Base-by-base conservation (phyloP, 2,113 vertebrate species). In the Hiodon tergisus region DNA sequence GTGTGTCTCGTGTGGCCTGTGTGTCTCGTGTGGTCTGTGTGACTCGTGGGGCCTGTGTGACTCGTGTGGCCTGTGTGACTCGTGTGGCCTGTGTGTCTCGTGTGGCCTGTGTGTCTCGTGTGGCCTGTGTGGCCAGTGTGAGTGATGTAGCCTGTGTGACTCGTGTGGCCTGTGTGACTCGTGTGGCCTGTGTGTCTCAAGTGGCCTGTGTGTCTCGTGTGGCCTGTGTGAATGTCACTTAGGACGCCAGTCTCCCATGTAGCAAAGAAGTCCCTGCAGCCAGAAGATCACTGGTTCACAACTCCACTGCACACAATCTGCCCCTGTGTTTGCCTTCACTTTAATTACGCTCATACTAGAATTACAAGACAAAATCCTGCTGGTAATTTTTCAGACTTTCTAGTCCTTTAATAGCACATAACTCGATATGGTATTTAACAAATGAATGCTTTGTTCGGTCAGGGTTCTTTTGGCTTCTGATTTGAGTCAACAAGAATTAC, bases 261-360 rank as follows among this genome's bases (percentile, higher is more conserved):
- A 67, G 51, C 50, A 52, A 54, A 50, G 16, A 31, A 8, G 13
- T 59, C 53, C 60, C 75, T 52, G 60, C 65, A 66, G 75, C 53
- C 69, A 62, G 17, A 52, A 71, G 59, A 69, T 70, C 53, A 31
- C 52, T 66, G 72, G 71, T 78, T 53, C 31, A 31, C 31, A 75
- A 57, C 72, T 66, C 10, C 7, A 7, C 58, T 70, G 71, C 67
- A 55, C 46, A 17, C 72, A 47, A 69, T 50, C 68, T 69, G 52
- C 61, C 72, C 46, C 14, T 46, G 14, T 50, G 4, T 54, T 63
- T 14, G n/a, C 54, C 55, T 51, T 10, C 6, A 50, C 17, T 16
- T 4, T 16, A 67, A 71, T 65, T 57, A n/a, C 14, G 13, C 54
- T 9, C 53, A 10, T 47, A 46, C 70, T 53, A 67, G 0, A 31